Conservation (phyloP, 2,888 invertebrate species). For the Silvanus unidentatus region DNA sequence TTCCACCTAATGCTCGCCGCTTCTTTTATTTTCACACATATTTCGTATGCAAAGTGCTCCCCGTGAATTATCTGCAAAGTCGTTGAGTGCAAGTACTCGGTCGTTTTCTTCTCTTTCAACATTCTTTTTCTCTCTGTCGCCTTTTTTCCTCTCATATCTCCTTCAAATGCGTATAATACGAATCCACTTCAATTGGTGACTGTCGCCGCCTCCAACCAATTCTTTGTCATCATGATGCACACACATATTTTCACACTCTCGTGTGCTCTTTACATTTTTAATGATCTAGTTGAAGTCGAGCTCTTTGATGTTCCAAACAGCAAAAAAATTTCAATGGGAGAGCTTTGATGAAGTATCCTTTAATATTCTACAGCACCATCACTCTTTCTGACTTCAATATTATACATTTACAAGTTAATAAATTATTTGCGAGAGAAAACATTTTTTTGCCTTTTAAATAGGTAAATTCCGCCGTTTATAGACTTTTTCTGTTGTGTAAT, state of each 20-base stretch:
- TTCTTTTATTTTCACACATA: slow-evolving; percentile 5
- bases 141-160: too few species aligned
- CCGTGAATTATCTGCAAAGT: slow-evolving; percentile 5
- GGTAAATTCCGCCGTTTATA: too few species aligned
- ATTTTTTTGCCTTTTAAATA: too few species aligned
- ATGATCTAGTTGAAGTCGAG: slow-evolving; percentile 11
- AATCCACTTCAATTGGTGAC: slow-evolving; percentile 2
- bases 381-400: slow-evolving; percentile 5
- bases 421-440: not conserved
- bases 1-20: slow-evolving; percentile 7
- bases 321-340: slow-evolving; percentile 6
- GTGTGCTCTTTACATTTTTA: slow-evolving; percentile 11
- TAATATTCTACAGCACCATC: slow-evolving; percentile 5
- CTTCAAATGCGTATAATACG: not conserved
- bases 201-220: slow-evolving; percentile 4
- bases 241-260: slow-evolving; percentile 3
- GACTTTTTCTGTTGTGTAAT: too few species aligned
- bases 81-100: slow-evolving; percentile 4
- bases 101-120: too few species aligned
- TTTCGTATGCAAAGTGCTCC: slow-evolving; percentile 5
- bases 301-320: slow-evolving; percentile 7
- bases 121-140: too few species aligned
- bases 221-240: slow-evolving; percentile 7
- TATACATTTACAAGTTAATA: not conserved
- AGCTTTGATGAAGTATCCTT: slow-evolving; percentile 9